Evolutionary conservation across 2,113 vertebrate species (phyloP), one percentile per base, ranked within the genome.

Genomic region (Nothocercus julius): DNA sequence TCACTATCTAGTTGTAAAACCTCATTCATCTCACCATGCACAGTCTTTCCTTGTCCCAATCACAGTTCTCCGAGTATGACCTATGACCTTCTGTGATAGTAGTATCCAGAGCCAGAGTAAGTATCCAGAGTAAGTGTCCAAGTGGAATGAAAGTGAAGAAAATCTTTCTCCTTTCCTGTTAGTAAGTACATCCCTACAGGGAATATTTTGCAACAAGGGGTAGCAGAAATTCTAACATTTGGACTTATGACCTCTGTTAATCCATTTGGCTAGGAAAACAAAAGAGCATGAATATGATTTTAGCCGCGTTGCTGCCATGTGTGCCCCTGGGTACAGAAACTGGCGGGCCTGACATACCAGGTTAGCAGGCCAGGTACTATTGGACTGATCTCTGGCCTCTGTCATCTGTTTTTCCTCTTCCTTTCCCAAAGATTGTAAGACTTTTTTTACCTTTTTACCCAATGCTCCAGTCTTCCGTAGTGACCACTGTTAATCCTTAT

Each of bases 331-430:
- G 51, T 54, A 67, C 20, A 58, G n/a, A 87, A 86, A 44, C 0
- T 2, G 54, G 44, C 68, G 88, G 40, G 53, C 53, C 25, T 34
- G 13, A n/a, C 69, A 42, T 82, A 89, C 44, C 9, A 49, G 18
- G 56, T 72, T 70, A 78, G n/a, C n/a, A 70, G 32, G 24, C 61
- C 15, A 49, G 77, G 72, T 53, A 74, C 3, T 1, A 0, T 1
- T 58, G 49, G 51, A n/a, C 24, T 89, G 49, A 70, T 42, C 68
- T 84, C n/a, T 27, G 73, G 24, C 49, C 77, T 76, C 87, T 68
- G 58, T 75, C 70, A 67, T 74, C 47, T 72, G 40, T 72, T 67
- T 82, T 94, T 94, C 95, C 92, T 93, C 67, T 94, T 94, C 40
- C 72, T 91, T 94, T 84, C 78, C 45, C 85, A 78, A 91, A 87